These are phyloP conservation scores for Crematogaster levior DNA, from an alignment of 2,888 invertebrate species.

Conservation along the genomic window DNA sequence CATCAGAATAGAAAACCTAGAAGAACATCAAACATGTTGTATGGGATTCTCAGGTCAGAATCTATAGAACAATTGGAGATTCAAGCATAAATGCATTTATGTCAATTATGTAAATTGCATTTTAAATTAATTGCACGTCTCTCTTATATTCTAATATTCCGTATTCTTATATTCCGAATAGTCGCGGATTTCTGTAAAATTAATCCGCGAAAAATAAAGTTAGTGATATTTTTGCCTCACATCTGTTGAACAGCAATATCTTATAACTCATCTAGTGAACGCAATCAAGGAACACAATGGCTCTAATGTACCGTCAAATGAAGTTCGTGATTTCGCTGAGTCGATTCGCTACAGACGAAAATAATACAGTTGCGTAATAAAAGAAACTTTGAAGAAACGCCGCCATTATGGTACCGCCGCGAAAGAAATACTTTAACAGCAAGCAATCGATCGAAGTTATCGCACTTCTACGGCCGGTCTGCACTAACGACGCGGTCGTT, in stretches of 20 bases:
- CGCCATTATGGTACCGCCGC: conserved; percentile 34
- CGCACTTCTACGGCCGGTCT: conserved; percentile 36
- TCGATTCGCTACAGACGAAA: conserved; percentile 36
- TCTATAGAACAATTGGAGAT: background rate
- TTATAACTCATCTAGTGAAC: background rate
- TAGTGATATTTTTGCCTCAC: background rate
- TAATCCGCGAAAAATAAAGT: background rate
- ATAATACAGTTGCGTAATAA: conserved; percentile 28
- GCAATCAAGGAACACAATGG: conserved; percentile 23
- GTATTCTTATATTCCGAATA: background rate
- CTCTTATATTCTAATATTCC: too few relatives aligned
- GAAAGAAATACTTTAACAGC: conserved; percentile 51
- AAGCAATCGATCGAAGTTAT: conserved; percentile 56
- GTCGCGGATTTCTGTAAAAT: background rate
- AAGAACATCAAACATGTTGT: background rate
- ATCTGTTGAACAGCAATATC: background rate
- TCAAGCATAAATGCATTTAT: background rate
- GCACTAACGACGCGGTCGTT: conserved; percentile 48
- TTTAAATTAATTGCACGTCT: background rate
- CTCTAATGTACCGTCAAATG: conserved; percentile 35
- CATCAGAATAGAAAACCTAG: too few relatives aligned
- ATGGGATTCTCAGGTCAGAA: background rate
- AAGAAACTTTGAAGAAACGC: conserved; percentile 51
- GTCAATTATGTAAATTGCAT: too few relatives aligned
- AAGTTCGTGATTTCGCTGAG: conserved; percentile 51